A percentile compares a stretch with the other conserved stretches of the same genome.
Conservation (phyloP, 2,888 invertebrate genomes). For the Antheraea yamamai region DNA sequence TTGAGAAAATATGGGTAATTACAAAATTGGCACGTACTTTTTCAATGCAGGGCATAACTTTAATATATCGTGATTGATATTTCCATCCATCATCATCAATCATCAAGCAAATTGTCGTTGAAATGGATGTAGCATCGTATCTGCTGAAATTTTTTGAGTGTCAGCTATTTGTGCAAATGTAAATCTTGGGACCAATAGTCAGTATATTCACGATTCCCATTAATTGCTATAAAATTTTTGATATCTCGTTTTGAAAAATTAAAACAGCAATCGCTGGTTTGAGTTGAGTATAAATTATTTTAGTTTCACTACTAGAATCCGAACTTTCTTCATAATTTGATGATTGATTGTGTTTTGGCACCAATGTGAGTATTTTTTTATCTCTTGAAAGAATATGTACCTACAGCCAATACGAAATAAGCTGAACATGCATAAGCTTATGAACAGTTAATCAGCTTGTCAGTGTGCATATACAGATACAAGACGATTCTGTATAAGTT, state of each 20-base stretch:
- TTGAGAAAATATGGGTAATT: slow-evolving; percentile 23
- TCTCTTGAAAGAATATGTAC: slow-evolving; percentile 20
- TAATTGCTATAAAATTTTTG: too few species aligned
- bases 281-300: slow-evolving; percentile 4
- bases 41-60: too few species aligned
- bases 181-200: too few species aligned
- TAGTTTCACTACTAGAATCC: slow-evolving; percentile 23
- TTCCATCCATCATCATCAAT: too few species aligned
- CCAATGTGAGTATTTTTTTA: slow-evolving; percentile 17
- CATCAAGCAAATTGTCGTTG: too few species aligned
- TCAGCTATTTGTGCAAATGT: too few species aligned
- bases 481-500: slow-evolving; percentile 22
- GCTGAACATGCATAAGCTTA: background rate
- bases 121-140: too few species aligned
- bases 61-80: too few species aligned
- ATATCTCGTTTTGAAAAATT: slow-evolving; percentile 20
- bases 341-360: slow-evolving; percentile 25
- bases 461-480: slow-evolving; percentile 20
- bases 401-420: background rate
- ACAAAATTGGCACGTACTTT: slow-evolving; percentile 18
- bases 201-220: too few species aligned
- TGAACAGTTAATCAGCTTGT: slow-evolving; percentile 19
- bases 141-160: too few species aligned
- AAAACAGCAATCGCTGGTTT: background rate
- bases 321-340: slow-evolving; percentile 27